phyloP scores from a whole-genome alignment of 2,113 vertebrate species.

The Machaerirhynchus nigripectus region DNA sequence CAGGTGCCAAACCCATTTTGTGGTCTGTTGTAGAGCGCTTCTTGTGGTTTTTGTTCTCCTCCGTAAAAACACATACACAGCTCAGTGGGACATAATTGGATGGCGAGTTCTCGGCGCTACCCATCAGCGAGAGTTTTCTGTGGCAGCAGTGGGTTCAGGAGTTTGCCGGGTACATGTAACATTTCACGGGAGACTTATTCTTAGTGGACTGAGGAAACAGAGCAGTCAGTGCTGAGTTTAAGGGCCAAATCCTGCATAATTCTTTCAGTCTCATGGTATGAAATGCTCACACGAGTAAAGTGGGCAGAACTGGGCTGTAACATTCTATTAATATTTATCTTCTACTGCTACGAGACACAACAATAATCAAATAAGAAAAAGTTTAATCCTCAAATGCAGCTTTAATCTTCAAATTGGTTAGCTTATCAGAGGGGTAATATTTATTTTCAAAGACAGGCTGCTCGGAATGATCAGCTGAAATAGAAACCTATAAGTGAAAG shows the following conservation, averaged over 20 bases:
- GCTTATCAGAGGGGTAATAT: conserved; percentile 38
- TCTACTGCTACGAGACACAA: not conserved
- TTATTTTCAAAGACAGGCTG: conserved; percentile 55
- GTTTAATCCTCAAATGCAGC: conserved; percentile 57
- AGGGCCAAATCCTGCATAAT: conserved; percentile 5
- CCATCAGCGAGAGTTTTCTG: not conserved
- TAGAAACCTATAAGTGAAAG: conserved; percentile 38
- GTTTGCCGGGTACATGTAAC: not conserved
- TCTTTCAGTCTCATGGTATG: not conserved
- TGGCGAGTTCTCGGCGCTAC: conserved; percentile 23
- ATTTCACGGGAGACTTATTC: conserved; percentile 75
- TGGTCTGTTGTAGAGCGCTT: not conserved
- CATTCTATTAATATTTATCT: conserved; percentile 53
- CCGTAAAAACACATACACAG: not conserved
- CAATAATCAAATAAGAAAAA: conserved; percentile 58
- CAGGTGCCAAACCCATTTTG: conserved; percentile 61
- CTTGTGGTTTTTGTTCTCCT: conserved; percentile 51
- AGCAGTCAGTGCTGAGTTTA: not conserved
- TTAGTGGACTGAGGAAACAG: conserved; percentile 75
- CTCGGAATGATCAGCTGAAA: conserved; percentile 34
- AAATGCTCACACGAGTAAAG: not conserved
- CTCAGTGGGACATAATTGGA: conserved; percentile 36
- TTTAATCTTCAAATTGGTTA: conserved; percentile 64
- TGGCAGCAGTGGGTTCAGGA: not conserved
- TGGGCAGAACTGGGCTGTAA: conserved; percentile 10